Conservation (phyloP, 2,797 vertebrate genomes). For the Triplophysa bombifrons region DNA sequence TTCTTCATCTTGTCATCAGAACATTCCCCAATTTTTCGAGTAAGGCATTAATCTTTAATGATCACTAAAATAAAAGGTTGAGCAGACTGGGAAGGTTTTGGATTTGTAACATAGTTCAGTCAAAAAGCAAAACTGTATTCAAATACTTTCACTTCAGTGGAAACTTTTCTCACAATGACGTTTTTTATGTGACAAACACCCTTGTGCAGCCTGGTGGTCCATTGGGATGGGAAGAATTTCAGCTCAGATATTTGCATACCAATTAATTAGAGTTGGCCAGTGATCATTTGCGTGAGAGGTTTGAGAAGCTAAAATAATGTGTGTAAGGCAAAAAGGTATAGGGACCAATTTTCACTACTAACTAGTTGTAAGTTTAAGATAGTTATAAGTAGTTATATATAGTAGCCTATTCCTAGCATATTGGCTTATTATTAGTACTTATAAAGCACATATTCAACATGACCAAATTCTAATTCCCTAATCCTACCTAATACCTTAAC, state of each 20-base stretch:
- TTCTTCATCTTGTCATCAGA: not conserved
- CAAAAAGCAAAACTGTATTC: constrained; percentile 29
- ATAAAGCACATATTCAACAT: too few species aligned
- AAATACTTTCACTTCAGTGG: constrained; percentile 52
- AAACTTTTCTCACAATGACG: constrained; percentile 43
- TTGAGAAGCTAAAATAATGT: constrained; percentile 6
- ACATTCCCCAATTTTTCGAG: constrained; percentile 33
- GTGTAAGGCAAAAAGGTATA: constrained; percentile 16
- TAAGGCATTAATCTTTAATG: constrained; percentile 43
- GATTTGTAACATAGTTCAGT: constrained; percentile 9
- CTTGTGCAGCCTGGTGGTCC: constrained; percentile 6
- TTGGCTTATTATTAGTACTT: too few species aligned
- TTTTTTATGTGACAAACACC: constrained; percentile 32
- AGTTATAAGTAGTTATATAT: too few species aligned
- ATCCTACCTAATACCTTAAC: too few species aligned
- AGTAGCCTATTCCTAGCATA: too few species aligned
- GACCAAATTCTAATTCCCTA: too few species aligned
- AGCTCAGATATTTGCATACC: constrained; percentile 9
- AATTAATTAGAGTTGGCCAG: constrained; percentile 40
- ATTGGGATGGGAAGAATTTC: not conserved
- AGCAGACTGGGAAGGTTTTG: constrained; percentile 40
- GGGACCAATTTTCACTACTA: too few species aligned
- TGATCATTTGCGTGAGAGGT: constrained; percentile 9
- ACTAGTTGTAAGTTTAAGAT: too few species aligned
- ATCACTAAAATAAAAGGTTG: constrained; percentile 5